Evolutionary conservation across 2,113 vertebrate genomes (phyloP).

Genomic region (Bostrychus sinensis): DNA sequence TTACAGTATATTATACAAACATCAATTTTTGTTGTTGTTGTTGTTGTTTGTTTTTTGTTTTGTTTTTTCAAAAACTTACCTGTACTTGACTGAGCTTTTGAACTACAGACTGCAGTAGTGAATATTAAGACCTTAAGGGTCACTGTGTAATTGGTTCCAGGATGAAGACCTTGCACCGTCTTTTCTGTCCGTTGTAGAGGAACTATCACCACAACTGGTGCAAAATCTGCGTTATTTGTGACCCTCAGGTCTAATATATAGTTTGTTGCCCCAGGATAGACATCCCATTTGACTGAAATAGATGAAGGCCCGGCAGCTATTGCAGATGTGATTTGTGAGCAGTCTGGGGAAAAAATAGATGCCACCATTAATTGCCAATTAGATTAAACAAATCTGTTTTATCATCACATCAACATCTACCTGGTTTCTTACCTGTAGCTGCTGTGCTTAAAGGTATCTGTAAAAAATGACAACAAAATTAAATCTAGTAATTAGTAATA

Average conservation of each 20-base stretch:
- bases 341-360: conserved; percentile 59
- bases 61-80: conserved; percentile 53
- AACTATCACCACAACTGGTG: conserved; percentile 64
- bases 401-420: not conserved
- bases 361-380: too few relatives aligned
- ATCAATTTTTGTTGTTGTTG: too few relatives aligned
- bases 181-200: not conserved
- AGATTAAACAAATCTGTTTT: not conserved
- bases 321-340: conserved; percentile 62
- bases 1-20: too few relatives aligned
- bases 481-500: not conserved
- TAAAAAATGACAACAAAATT: conserved; percentile 28
- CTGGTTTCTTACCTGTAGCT: conserved; percentile 72
- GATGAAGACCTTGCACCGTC: conserved; percentile 60
- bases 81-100: conserved; percentile 44
- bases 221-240: conserved; percentile 44
- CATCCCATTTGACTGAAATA: conserved; percentile 69
- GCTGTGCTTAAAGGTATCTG: conserved; percentile 70
- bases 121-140: conserved; percentile 73
- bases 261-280: conserved; percentile 40
- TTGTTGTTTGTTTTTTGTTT: too few relatives aligned
- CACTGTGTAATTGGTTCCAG: conserved; percentile 71
- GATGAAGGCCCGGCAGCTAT: conserved; percentile 57
- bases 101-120: conserved; percentile 47
- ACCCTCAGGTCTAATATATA: conserved; percentile 77